Evolutionary conservation across 2,113 vertebrate species (phyloP).

Genomic region (Pterocles burchelli): DNA sequence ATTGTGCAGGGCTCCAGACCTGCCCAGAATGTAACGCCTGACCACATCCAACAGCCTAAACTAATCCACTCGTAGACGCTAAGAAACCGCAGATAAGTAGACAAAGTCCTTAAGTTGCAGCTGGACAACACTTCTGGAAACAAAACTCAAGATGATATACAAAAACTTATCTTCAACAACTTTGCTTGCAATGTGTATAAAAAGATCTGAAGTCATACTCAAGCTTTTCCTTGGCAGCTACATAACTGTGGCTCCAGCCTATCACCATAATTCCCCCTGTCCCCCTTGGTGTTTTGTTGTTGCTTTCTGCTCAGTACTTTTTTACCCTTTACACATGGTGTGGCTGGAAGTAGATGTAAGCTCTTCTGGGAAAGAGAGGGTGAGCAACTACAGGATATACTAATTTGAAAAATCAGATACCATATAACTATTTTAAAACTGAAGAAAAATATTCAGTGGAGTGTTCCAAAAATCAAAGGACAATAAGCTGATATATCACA

Average conservation of each 20-base stretch:
- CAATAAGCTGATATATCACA: neutral
- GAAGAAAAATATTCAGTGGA: neutral
- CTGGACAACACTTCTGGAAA: neutral
- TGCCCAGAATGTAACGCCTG: too few species aligned
- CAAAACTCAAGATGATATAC: neutral
- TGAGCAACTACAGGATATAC: neutral
- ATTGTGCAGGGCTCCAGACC: accelerated
- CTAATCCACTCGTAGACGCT: neutral
- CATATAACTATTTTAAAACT: neutral
- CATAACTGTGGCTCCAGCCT: neutral
- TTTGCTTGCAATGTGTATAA: neutral
- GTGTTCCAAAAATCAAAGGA: neutral
- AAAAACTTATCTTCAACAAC: neutral
- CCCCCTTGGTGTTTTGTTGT: neutral
- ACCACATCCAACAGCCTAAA: neutral
- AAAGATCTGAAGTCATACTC: neutral
- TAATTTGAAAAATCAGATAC: neutral
- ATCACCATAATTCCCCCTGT: neutral
- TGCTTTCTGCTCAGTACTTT: neutral
- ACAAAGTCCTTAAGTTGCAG: neutral
- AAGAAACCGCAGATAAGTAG: neutral
- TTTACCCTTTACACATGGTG: neutral
- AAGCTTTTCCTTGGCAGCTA: neutral
- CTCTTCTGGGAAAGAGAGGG: neutral
- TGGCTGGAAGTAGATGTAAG: neutral